phyloP scores from a whole-genome alignment of 2,888 invertebrate genomes.

The Nemotelus pantherinus region DNA sequence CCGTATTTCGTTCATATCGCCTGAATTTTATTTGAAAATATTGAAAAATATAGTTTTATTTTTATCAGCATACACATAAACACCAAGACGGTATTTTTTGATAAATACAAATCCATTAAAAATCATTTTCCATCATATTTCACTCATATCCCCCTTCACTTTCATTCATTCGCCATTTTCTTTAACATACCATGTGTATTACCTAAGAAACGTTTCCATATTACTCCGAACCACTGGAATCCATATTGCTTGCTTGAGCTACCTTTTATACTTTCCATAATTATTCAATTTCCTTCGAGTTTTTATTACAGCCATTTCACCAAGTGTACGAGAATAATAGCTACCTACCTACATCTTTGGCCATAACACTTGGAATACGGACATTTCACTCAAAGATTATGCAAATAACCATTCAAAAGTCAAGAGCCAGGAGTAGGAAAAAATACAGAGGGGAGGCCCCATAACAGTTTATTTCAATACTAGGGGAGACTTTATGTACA shows the following conservation, averaged over 20 bases:
- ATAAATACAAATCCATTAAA: no score
- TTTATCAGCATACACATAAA: no score
- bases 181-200: background rate
- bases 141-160: no score
- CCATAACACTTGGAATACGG: slow-evolving; percentile 50
- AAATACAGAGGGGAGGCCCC: slow-evolving; percentile 40
- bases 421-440: slow-evolving; percentile 38
- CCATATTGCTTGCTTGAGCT: slow-evolving; percentile 9
- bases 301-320: slow-evolving; percentile 50
- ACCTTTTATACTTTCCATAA: slow-evolving; percentile 51
- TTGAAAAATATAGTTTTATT: no score
- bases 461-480: slow-evolving; percentile 49
- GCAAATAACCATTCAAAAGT: slow-evolving; percentile 48
- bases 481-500: slow-evolving; percentile 28
- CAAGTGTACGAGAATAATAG: slow-evolving; percentile 38
- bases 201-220: background rate
- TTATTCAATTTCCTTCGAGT: slow-evolving; percentile 51
- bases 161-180: slow-evolving; percentile 36
- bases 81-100: no score
- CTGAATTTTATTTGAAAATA: no score
- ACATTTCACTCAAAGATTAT: slow-evolving; percentile 50
- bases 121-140: no score
- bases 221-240: background rate
- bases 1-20: no score
- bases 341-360: slow-evolving; percentile 35